Percentiles rank a stretch among this genome's conserved stretches.
phyloP scores from a whole-genome alignment of 2,888 invertebrate species.

The Herminia tarsipennalis region DNA sequence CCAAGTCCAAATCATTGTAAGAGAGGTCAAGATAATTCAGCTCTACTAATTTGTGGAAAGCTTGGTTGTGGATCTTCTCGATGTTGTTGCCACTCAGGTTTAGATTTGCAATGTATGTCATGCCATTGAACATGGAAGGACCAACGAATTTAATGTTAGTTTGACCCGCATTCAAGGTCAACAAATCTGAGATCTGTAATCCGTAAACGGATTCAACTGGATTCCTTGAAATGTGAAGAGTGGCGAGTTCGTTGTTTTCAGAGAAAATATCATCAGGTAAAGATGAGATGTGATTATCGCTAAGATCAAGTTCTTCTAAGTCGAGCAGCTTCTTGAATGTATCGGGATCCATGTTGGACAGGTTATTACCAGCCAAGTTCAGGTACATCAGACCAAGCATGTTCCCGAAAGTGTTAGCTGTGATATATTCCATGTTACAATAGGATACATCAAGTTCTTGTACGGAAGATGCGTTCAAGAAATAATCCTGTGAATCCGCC shows the following conservation, averaged over 20 bases:
- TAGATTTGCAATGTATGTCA: constrained; percentile 87
- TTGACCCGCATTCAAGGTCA: constrained; percentile 88
- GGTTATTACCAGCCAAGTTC: constrained; percentile 88
- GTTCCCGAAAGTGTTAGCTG: constrained; percentile 87
- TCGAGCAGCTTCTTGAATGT: constrained; percentile 87
- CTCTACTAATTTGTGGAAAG: constrained; percentile 88
- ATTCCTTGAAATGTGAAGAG: constrained; percentile 89
- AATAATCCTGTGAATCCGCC: constrained; percentile 73
- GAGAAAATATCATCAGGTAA: constrained; percentile 88
- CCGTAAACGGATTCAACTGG: constrained; percentile 87
- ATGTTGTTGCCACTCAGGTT: constrained; percentile 90
- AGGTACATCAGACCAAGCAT: constrained; percentile 88
- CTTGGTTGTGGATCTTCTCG: constrained; percentile 88
- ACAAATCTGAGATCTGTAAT: constrained; percentile 87
- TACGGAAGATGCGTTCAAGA: constrained; percentile 87
- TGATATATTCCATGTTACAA: constrained; percentile 88
- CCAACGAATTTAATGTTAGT: constrained; percentile 88
- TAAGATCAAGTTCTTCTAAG: constrained; percentile 90
- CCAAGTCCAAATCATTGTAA: constrained; percentile 88
- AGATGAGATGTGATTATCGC: constrained; percentile 88
- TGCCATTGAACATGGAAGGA: constrained; percentile 87
- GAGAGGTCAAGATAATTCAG: constrained; percentile 91
- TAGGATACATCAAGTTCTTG: constrained; percentile 90
- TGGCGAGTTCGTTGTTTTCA: constrained; percentile 87
- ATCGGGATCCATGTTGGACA: constrained; percentile 86